Conservation (phyloP, 2,113 vertebrate genomes). For the Taurulus bubalis region DNA sequence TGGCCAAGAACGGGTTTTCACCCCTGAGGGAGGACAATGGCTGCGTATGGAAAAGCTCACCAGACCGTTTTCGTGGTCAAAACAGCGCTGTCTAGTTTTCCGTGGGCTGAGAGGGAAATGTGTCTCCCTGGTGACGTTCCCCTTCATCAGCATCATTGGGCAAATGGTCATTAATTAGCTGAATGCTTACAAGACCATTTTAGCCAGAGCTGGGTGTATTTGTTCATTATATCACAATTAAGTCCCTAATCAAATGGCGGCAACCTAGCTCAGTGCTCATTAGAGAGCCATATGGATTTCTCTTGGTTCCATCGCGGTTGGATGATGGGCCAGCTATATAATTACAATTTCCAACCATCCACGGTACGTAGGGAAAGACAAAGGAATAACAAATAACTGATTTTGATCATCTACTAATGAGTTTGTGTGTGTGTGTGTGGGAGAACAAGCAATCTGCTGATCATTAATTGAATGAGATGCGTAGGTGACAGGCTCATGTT, state of each 20-base stretch:
- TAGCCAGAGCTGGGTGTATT: conserved; percentile 70
- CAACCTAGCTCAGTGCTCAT: conserved; percentile 66
- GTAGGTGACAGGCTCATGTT: conserved; percentile 24
- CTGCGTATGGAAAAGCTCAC: conserved; percentile 28
- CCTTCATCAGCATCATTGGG: conserved; percentile 61
- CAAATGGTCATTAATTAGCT: conserved; percentile 80
- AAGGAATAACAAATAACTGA: conserved; percentile 42
- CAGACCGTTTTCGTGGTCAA: conserved; percentile 41
- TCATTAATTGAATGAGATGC: conserved; percentile 50
- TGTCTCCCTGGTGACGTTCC: conserved; percentile 61
- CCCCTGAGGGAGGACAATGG: conserved; percentile 4
- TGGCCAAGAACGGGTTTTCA: conserved; percentile 27
- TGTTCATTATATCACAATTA: conserved; percentile 83
- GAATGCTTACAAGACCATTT: conserved; percentile 66
- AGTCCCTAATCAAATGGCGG: conserved; percentile 75
- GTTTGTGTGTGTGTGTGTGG: conserved; percentile 43
- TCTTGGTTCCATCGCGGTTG: conserved; percentile 56
- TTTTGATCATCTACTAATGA: conserved; percentile 38
- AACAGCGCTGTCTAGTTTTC: conserved; percentile 31
- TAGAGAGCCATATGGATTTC: conserved; percentile 70
- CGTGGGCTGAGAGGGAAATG: conserved; percentile 36
- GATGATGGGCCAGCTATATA: conserved; percentile 53
- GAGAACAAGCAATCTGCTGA: conserved; percentile 22
- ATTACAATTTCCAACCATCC: conserved; percentile 54
- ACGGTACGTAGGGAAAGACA: not conserved